A percentile compares a stretch with the other conserved stretches of the same genome.
Evolutionary conservation across 2,113 vertebrate genomes (phyloP).

Genomic region (Amblyornis subalaris): DNA sequence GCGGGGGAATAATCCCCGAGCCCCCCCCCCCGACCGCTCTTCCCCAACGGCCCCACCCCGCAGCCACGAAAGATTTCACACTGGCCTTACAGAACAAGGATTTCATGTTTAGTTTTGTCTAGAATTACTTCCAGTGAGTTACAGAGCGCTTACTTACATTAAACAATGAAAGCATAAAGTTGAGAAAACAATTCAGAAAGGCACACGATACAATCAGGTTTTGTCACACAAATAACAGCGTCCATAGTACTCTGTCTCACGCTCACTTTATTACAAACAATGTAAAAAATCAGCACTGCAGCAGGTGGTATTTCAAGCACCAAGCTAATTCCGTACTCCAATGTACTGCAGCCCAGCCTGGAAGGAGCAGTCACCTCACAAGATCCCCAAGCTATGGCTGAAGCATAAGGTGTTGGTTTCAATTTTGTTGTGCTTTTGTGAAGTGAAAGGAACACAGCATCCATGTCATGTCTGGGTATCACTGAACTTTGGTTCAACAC

Average conservation of each 20-base stretch:
- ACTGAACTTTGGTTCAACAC: background rate
- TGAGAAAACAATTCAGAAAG: constrained; percentile 16
- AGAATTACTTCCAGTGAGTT: constrained; percentile 1
- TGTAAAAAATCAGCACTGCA: background rate
- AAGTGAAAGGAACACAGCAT: background rate
- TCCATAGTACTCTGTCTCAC: background rate
- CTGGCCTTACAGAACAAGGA: background rate
- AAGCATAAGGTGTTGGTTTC: background rate
- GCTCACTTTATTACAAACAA: constrained; percentile 6
- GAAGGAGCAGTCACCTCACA: accelerated
- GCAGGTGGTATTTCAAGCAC: background rate
- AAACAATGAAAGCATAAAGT: constrained; percentile 23
- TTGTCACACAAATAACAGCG: constrained; percentile 4
- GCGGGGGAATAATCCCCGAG: background rate
- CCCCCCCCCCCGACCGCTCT: background rate
- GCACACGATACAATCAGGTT: constrained; percentile 26
- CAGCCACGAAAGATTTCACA: background rate
- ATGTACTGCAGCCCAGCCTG: accelerated
- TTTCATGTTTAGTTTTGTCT: constrained; percentile 3
- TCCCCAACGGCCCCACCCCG: background rate
- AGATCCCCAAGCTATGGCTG: background rate
- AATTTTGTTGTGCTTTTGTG: background rate
- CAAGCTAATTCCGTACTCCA: accelerated
- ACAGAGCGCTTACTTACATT: constrained; percentile 44
- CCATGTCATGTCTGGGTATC: too few relatives aligned